A percentile compares a stretch with the other conserved stretches of the same genome.
These are phyloP conservation scores for Agrypnus murinus DNA, from an alignment of 2,888 invertebrate genomes.

Conservation along the genomic window DNA sequence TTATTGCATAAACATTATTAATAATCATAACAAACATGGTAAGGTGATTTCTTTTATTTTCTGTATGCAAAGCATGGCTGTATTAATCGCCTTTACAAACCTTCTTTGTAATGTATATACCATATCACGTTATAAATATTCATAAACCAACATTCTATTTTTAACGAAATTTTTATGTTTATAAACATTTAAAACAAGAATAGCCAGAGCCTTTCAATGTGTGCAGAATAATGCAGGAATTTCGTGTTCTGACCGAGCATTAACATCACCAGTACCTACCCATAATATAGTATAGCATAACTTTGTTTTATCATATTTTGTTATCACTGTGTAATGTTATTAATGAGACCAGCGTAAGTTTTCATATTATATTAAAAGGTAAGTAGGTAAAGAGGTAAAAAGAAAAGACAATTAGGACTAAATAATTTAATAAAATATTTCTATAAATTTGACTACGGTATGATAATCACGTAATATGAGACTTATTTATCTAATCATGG, in stretches of 20 bases:
- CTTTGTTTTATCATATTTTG: no score
- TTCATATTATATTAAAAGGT: neutral
- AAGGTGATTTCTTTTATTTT: no score
- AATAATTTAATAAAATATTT: neutral
- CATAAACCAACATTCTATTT: no score
- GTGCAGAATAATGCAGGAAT: neutral
- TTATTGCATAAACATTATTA: no score
- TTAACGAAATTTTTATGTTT: no score
- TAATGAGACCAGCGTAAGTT: neutral
- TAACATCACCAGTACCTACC: neutral
- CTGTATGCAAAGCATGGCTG: no score
- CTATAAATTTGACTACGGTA: neutral
- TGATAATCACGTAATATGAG: neutral
- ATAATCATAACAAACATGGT: no score
- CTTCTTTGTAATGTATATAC: no score
- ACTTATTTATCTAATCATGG: neutral
- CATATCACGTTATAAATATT: no score
- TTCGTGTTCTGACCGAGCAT: neutral
- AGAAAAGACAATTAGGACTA: no score
- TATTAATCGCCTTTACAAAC: no score
- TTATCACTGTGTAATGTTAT: neutral
- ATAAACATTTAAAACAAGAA: neutral
- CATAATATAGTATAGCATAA: no score
- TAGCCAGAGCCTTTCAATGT: neutral
- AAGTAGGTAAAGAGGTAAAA: slow-evolving; percentile 7